Percentiles rank a stretch among this genome's conserved stretches.
These are phyloP conservation scores for Gambelia wislizenii DNA, from an alignment of 2,797 vertebrate species.

Conservation along the genomic window DNA sequence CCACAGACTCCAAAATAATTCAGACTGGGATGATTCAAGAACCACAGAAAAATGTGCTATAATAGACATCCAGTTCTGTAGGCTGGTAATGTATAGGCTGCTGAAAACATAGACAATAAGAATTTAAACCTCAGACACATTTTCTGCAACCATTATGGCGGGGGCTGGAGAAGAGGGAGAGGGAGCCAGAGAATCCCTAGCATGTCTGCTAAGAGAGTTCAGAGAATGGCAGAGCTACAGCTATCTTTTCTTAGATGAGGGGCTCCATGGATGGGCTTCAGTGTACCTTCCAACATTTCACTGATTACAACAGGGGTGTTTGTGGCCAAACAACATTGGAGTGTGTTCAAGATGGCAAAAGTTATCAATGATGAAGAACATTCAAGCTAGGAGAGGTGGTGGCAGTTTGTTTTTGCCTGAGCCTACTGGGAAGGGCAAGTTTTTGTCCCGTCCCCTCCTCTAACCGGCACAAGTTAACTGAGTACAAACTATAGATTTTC, in stretches of 20 bases:
- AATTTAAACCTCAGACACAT: slow-evolving; percentile 23
- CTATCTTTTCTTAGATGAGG: neutral
- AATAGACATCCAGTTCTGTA: slow-evolving; percentile 22
- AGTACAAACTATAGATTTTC: no score
- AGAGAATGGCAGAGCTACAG: neutral
- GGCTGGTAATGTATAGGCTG: neutral
- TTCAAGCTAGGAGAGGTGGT: no score
- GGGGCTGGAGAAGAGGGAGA: neutral
- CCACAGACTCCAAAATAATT: slow-evolving; percentile 72
- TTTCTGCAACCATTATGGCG: neutral
- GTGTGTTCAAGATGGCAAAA: no score
- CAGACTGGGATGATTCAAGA: slow-evolving; percentile 60
- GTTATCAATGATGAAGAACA: no score
- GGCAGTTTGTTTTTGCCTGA: no score
- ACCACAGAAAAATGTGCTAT: slow-evolving; percentile 13
- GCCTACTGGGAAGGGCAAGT: no score
- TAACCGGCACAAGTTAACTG: no score
- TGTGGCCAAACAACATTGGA: no score
- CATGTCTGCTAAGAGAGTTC: neutral
- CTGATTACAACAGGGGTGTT: no score
- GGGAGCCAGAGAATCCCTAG: neutral
- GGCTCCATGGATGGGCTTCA: no score
- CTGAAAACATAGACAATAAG: slow-evolving; percentile 32
- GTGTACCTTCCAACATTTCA: no score
- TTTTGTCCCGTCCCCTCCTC: no score